phyloP scores from a whole-genome alignment of 2,113 vertebrate genomes.

The Rynchops niger region DNA sequence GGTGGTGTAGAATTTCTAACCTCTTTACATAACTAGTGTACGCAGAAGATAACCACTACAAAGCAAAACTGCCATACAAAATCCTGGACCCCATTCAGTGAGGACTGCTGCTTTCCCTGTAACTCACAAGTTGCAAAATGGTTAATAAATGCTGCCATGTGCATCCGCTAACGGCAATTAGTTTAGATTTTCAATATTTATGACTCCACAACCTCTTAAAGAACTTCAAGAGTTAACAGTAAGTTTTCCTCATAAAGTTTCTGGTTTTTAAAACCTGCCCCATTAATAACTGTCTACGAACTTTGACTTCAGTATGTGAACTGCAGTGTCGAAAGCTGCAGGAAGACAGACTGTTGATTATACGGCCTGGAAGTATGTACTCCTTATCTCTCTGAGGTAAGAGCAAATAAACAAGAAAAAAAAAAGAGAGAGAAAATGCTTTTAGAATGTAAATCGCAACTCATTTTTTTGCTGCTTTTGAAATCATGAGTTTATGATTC shows the following conservation, averaged over 20 bases:
- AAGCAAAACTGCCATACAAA: not conserved
- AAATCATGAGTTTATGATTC: not conserved
- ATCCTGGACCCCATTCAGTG: not conserved
- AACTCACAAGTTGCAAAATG: not conserved
- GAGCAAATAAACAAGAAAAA: not conserved
- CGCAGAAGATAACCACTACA: not conserved
- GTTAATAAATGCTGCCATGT: not conserved
- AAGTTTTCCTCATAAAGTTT: not conserved
- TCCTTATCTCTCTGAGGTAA: not conserved
- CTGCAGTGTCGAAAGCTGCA: not conserved
- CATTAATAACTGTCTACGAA: not conserved
- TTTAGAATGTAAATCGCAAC: not conserved
- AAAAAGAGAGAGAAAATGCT: not conserved
- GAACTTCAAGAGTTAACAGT: not conserved
- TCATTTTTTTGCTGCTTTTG: not conserved
- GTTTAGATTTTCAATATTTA: not conserved
- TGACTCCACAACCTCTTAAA: not conserved
- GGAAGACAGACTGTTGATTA: not conserved
- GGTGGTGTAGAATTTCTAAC: not conserved
- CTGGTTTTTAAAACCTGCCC: not conserved
- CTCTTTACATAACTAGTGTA: not conserved
- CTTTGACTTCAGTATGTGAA: not conserved
- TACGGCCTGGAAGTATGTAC: not conserved
- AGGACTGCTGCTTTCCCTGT: not conserved
- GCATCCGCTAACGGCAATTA: not conserved